phyloP scores from a whole-genome alignment of 1,140 invertebrate species.

The Aphaenogaster rudis region DNA sequence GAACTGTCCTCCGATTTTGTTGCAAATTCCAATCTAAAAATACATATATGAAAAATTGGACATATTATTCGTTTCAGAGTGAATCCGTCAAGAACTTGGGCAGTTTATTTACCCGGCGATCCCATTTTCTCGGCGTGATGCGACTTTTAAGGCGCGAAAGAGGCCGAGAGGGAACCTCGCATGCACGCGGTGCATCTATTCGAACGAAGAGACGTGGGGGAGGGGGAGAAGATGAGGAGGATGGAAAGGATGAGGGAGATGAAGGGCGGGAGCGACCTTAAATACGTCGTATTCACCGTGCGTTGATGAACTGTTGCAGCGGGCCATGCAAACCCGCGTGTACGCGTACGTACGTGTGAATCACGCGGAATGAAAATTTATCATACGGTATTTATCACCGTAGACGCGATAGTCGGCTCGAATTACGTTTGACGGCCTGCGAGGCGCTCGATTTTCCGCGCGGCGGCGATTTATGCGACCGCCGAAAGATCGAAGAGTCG shows the following conservation, averaged over 20 bases:
- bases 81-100: slow-evolving; percentile 27
- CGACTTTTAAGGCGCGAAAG: slow-evolving; percentile 49
- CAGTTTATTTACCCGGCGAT: slow-evolving; percentile 38
- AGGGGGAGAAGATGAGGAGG: not conserved
- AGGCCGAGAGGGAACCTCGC: not conserved
- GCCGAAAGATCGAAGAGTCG: slow-evolving; percentile 58
- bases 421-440: slow-evolving; percentile 25
- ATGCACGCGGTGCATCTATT: slow-evolving; percentile 35
- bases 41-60: not conserved
- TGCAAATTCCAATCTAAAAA: not conserved
- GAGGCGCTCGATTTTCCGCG: slow-evolving; percentile 59
- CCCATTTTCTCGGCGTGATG: slow-evolving; percentile 31
- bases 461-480: slow-evolving; percentile 65
- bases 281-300: slow-evolving; percentile 70
- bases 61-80: not conserved
- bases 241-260: slow-evolving; percentile 22
- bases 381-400: slow-evolving; percentile 76
- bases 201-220: slow-evolving; percentile 8
- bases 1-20: not conserved
- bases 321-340: slow-evolving; percentile 13
- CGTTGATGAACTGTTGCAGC: slow-evolving; percentile 70
- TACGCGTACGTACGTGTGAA: slow-evolving; percentile 72
- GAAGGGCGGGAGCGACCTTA: slow-evolving; percentile 58
- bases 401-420: slow-evolving; percentile 65
- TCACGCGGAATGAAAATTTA: slow-evolving; percentile 79